Base-by-base conservation (phyloP, 2,888 invertebrate genomes). In the Tachina grossa region DNA sequence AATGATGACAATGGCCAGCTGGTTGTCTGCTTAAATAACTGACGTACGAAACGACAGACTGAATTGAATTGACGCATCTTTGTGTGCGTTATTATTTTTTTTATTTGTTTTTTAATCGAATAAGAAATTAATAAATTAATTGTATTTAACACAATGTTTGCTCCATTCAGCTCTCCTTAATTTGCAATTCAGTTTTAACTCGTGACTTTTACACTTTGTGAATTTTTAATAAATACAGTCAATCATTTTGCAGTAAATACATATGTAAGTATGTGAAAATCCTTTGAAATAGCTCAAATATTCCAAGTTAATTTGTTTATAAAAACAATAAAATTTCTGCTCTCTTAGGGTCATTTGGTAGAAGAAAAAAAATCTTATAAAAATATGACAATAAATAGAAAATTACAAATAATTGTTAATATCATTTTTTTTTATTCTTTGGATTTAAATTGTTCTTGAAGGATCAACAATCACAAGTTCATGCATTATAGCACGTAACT, bases 81-180 rank as follows among this genome's bases (percentile, higher is more conserved):
- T 63, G 47, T 47, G 51, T 55, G 19, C 59, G 31, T 31, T 31
- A 31, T 39, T 69, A 39, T 68, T 47, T 53, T 31, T 31, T 31
- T 31, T 83, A 75, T 68, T 43, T 72, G 72, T 80, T 80, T 80
- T 75, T 78, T 51, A 53, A 71, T 55, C 63, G 85, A 82, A 85
- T 66, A 39, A 75, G 69, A 83, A 85, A 83, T 85, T 79, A 83
- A 83, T 85, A 80, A 83, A 85, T 85, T 83, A 83, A 85, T 83
- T 85, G 83, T 63, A 66, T 76, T 41, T 72, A 85, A 83, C 76
- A 72, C 83, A 80, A 72, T 76, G 66, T 47, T 72, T 53, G 66
- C 9, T 65, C 6, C 31, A 31, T 31, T 39, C 14, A 51, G 14
- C 51, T 76, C 47, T 61, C 19, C 69, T 51, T 4, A 51, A 85